phyloP scores from a whole-genome alignment of 2,888 invertebrate species.

The Torymus aiolomorphi region DNA sequence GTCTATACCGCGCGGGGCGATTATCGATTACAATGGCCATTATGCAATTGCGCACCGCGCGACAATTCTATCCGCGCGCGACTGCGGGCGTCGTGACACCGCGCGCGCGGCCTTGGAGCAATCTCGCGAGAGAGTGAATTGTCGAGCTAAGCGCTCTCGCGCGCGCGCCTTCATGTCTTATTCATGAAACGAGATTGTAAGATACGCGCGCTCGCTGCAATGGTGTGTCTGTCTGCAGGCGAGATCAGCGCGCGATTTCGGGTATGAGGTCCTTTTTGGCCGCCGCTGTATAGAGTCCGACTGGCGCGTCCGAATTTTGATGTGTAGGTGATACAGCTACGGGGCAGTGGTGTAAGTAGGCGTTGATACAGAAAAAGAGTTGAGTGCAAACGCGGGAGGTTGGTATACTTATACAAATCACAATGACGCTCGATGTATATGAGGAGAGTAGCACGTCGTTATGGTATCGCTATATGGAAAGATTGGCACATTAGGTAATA shows the following conservation, averaged over 20 bases:
- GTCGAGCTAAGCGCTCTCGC: neutral
- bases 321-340: too few relatives aligned
- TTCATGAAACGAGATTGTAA: constrained; percentile 40
- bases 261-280: neutral
- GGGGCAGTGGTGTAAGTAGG: too few relatives aligned
- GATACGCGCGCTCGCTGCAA: constrained; percentile 1
- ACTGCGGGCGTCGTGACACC: constrained; percentile 14
- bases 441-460: too few relatives aligned
- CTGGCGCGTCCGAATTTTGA: too few relatives aligned
- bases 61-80: constrained; percentile 36
- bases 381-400: too few relatives aligned
- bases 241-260: constrained; percentile 35
- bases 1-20: neutral
- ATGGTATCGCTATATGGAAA: too few relatives aligned
- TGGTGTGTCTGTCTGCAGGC: neutral
- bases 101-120: constrained; percentile 20
- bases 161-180: constrained; percentile 40
- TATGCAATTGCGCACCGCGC: constrained; percentile 21
- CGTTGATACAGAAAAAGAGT: too few relatives aligned
- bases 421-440: too few relatives aligned
- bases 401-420: too few relatives aligned
- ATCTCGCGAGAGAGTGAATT: constrained; percentile 30
- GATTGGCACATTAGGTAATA: too few relatives aligned
- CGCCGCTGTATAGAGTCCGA: too few relatives aligned
- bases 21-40: constrained; percentile 35